phyloP scores from a whole-genome alignment of 2,888 invertebrate species.

The Graphium colonna region DNA sequence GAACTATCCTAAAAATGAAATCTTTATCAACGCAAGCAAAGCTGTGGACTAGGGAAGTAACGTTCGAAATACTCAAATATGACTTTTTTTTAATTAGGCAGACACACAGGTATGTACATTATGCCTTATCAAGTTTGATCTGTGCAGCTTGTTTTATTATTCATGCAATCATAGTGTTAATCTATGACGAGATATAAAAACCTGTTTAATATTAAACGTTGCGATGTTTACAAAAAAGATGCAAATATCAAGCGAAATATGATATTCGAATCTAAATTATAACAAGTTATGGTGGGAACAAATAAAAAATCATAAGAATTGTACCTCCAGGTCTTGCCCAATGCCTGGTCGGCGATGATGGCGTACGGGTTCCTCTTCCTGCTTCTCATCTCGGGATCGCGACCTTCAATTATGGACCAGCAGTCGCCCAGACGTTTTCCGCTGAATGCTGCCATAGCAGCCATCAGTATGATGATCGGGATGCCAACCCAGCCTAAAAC shows the following conservation, averaged over 20 bases:
- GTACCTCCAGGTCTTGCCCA: conserved; percentile 82
- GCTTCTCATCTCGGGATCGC: conserved; percentile 80
- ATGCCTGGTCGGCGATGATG: conserved; percentile 82
- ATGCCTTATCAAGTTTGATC: too few relatives aligned
- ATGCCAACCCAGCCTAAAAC: conserved; percentile 84
- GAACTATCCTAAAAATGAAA: too few relatives aligned
- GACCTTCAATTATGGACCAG: conserved; percentile 84
- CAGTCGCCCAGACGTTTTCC: conserved; percentile 84
- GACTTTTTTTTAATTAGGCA: too few relatives aligned
- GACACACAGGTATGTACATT: too few relatives aligned
- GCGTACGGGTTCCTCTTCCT: conserved; percentile 84
- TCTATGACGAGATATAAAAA: neutral
- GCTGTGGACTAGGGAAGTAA: too few relatives aligned
- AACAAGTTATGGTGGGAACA: too few relatives aligned
- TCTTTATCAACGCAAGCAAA: too few relatives aligned
- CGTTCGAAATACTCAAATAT: too few relatives aligned
- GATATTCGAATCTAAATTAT: too few relatives aligned
- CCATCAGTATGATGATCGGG: conserved; percentile 79
- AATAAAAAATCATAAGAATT: too few relatives aligned
- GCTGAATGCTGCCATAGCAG: conserved; percentile 82
- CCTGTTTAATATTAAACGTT: neutral
- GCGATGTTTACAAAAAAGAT: neutral
- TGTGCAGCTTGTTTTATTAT: too few relatives aligned
- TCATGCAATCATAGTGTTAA: too few relatives aligned
- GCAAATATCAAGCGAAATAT: neutral